A percentile compares a stretch with the other conserved stretches of the same genome.
phyloP scores from a whole-genome alignment of 2,888 invertebrate genomes.

The Rotaria socialis region DNA sequence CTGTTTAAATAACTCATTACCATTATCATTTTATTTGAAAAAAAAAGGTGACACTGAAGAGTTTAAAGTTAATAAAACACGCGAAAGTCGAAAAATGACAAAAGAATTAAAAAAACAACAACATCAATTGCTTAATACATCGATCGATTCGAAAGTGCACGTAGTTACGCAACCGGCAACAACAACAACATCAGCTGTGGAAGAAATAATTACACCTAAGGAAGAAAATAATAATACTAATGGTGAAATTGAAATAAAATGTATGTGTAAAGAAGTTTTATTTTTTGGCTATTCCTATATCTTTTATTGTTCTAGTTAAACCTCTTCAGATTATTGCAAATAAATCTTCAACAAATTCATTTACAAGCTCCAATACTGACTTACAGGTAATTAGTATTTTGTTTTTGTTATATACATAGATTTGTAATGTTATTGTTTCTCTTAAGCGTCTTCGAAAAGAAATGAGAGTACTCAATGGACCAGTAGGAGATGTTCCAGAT shows the following conservation, averaged over 20 bases:
- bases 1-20: no score
- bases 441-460: constrained; percentile 64
- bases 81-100: constrained; percentile 71
- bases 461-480: constrained; percentile 55
- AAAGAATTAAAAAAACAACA: constrained; percentile 67
- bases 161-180: neutral
- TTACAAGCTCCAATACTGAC: neutral
- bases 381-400: neutral
- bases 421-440: constrained; percentile 67
- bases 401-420: no score
- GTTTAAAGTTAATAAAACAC: constrained; percentile 90
- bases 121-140: constrained; percentile 50
- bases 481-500: constrained; percentile 49
- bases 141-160: neutral
- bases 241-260: constrained; percentile 27
- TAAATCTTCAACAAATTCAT: constrained; percentile 57
- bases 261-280: neutral
- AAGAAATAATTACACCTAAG: constrained; percentile 32
- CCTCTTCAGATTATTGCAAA: constrained; percentile 63
- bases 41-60: constrained; percentile 72
- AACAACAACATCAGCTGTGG: neutral
- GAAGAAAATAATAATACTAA: neutral
- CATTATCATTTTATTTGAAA: constrained; percentile 51
- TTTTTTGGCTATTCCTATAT: no score
- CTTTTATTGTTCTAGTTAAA: neutral